Conservation (phyloP, 2,113 vertebrate species). For the Mionectes macconnelli region DNA sequence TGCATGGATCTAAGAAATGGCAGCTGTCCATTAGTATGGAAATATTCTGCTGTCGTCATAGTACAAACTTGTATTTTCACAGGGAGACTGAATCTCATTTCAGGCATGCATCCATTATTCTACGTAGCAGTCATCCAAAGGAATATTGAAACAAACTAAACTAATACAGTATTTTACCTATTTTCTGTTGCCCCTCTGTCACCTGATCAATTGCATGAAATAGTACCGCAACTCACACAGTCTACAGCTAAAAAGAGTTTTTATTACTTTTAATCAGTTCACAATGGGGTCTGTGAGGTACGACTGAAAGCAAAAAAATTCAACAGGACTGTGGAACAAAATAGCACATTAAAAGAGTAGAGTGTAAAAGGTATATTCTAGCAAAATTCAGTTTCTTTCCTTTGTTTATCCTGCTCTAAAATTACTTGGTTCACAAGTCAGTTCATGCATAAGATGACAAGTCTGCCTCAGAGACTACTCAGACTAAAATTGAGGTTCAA, state of each 20-base stretch:
- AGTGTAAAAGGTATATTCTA: not conserved
- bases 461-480: not conserved
- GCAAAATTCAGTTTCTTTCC: not conserved
- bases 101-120: not conserved
- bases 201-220: not conserved
- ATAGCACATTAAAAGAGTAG: fast-evolving
- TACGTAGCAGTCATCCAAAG: not conserved
- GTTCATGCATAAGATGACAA: not conserved
- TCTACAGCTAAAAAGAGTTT: not conserved
- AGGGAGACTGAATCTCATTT: not conserved
- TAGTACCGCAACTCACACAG: not conserved
- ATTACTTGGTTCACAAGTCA: not conserved
- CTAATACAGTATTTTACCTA: not conserved
- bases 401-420: not conserved
- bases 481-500: not conserved
- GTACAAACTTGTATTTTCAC: not conserved
- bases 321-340: not conserved
- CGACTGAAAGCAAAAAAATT: not conserved
- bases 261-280: not conserved
- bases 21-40: not conserved
- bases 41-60: not conserved
- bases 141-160: not conserved
- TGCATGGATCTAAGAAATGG: not conserved
- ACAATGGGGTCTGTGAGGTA: not conserved
- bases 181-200: not conserved